These are phyloP conservation scores for Piprites chloris DNA, from an alignment of 2,113 vertebrate species.

Conservation along the genomic window DNA sequence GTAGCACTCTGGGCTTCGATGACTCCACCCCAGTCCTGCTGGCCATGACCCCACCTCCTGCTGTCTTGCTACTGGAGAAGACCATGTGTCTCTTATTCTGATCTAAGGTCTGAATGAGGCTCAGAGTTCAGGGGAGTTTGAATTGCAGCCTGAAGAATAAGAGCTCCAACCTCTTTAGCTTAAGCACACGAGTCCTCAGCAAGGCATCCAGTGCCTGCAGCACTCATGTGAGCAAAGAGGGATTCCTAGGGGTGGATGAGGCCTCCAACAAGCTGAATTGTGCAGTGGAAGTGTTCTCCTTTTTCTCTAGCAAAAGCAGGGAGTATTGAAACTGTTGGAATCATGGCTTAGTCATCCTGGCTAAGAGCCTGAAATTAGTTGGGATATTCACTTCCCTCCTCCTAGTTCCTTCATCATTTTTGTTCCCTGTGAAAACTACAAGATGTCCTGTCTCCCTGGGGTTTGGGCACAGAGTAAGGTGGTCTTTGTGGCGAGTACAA, in stretches of 20 bases:
- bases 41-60: fast-evolving
- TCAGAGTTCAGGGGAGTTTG: neutral
- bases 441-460: neutral
- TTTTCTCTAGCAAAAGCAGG: neutral
- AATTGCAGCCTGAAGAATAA: neutral
- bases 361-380: neutral
- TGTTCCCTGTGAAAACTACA: neutral
- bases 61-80: neutral
- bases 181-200: neutral
- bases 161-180: neutral
- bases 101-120: neutral
- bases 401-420: neutral
- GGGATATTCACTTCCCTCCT: neutral
- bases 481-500: neutral
- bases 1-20: neutral
- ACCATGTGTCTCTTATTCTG: neutral
- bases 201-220: neutral
- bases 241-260: neutral
- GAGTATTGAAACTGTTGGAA: neutral
- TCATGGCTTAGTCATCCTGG: neutral
- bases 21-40: neutral
- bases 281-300: neutral
- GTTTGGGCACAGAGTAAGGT: neutral
- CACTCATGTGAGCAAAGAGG: neutral
- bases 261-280: neutral